Evolutionary conservation across 2,113 vertebrate genomes (phyloP).

Genomic region (Gobio gobio): DNA sequence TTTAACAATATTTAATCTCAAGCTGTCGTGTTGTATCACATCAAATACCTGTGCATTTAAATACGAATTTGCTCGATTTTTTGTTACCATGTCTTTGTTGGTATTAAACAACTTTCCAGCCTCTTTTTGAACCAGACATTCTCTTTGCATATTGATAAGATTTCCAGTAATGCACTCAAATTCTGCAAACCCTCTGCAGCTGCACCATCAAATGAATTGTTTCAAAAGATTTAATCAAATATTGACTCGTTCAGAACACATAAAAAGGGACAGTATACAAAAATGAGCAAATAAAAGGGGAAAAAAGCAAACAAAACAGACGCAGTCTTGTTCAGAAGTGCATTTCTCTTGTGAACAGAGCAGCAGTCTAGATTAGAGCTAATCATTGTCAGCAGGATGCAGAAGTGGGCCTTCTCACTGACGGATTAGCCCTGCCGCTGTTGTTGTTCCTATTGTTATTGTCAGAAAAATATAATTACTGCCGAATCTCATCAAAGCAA

Average conservation of each 20-base stretch:
- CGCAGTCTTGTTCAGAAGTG: conserved; percentile 67
- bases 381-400: conserved; percentile 81
- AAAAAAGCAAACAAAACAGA: conserved; percentile 60
- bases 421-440: conserved; percentile 79
- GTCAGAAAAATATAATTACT: conserved; percentile 80
- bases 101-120: not conserved
- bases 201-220: not conserved
- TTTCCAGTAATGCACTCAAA: not conserved
- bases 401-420: conserved; percentile 77
- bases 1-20: not conserved
- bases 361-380: conserved; percentile 76
- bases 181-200: not conserved
- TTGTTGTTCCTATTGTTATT: conserved; percentile 79
- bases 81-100: not conserved
- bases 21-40: not conserved
- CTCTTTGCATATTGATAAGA: no score
- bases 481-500: conserved; percentile 80
- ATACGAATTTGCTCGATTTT: not conserved
- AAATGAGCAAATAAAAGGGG: conserved; percentile 50
- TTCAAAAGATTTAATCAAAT: conserved; percentile 25
- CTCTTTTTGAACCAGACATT: not conserved
- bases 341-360: conserved; percentile 75
- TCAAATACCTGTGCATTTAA: not conserved
- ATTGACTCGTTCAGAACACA: conserved; percentile 33
- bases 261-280: conserved; percentile 24